These are phyloP conservation scores for Acanthurus leucopareius DNA, from an alignment of 2,797 vertebrate species.

Conservation along the genomic window DNA sequence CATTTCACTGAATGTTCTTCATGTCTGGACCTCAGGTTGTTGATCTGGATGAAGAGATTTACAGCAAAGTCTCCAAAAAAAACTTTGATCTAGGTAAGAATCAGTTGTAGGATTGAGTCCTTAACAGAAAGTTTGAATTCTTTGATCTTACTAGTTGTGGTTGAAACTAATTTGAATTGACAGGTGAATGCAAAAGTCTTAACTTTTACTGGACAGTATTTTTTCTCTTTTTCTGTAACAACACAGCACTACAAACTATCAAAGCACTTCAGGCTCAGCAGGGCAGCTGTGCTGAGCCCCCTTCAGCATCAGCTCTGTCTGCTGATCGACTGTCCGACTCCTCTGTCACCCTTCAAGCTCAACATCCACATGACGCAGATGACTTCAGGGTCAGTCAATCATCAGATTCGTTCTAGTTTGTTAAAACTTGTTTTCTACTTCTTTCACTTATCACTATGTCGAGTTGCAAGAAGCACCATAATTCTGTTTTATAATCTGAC, in stretches of 20 bases:
- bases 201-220: neutral
- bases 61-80: constrained; percentile 37
- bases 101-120: neutral
- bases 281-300: rapidly evolving
- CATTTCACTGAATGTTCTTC: neutral
- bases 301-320: neutral
- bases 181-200: neutral
- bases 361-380: neutral
- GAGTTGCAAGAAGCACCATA: too few relatives aligned
- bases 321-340: neutral
- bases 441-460: neutral
- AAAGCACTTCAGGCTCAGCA: neutral
- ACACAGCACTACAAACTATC: constrained; percentile 29
- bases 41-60: constrained; percentile 38
- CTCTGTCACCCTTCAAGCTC: neutral
- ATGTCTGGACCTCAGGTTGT: constrained; percentile 49
- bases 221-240: neutral
- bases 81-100: constrained; percentile 40
- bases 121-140: neutral
- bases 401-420: neutral
- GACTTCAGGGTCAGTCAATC: constrained; percentile 20
- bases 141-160: neutral
- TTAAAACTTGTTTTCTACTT: neutral
- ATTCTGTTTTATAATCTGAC: too few relatives aligned
- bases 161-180: neutral